Evolutionary conservation across 2,113 vertebrate genomes (phyloP), one percentile per base, ranked within the genome.

Genomic region (Megalops atlanticus): DNA sequence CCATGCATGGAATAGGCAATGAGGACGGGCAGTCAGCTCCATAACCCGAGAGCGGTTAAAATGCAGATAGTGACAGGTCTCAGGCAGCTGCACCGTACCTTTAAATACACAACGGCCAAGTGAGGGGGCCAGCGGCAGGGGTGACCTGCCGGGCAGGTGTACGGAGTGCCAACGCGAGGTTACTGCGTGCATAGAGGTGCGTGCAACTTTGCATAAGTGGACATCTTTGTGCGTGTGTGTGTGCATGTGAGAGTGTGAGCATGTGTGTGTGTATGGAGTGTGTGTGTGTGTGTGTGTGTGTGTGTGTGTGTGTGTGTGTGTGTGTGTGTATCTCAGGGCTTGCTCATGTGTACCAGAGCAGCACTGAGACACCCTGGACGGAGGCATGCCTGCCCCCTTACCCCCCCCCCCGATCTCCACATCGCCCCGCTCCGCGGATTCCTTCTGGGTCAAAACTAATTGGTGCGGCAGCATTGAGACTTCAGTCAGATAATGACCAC

Each of bases 401-500:
- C 12, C 72, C 69, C 71, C 39, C 24, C 71, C 71, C 8, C 76
- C 76, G 18, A 40, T 73, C 18, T 79, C 81, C 81, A 58, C 31
- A 82, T 79, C 14, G 33, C 39, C 10, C 64, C 5, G 58, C 74
- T 14, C 75, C n/a, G 16, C 18, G n/a, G 49, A 81, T 81, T 82
- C 83, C 84, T 86, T 84, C 85, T 81, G 82, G 91, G 90, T 92
- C 90, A 92, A 85, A 92, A 93, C 86, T 92, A 93, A 93, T 92
- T 92, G 92, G 92, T 91, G 87, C 84, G 40, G 86, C 89, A 89
- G 84, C 43, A 85, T 85, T 86, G 79, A 88, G 87, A 89, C 86
- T 91, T 84, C 84, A 87, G 85, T 91, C 88, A 85, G 88, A 91
- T 92, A 93, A 93, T 93, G 91, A 93, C 92, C 91, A 92, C 88